These are phyloP conservation scores for Hippasteria phrygiana DNA, from an alignment of 53 echinoderm and acorn worm species.

Conservation along the genomic window DNA sequence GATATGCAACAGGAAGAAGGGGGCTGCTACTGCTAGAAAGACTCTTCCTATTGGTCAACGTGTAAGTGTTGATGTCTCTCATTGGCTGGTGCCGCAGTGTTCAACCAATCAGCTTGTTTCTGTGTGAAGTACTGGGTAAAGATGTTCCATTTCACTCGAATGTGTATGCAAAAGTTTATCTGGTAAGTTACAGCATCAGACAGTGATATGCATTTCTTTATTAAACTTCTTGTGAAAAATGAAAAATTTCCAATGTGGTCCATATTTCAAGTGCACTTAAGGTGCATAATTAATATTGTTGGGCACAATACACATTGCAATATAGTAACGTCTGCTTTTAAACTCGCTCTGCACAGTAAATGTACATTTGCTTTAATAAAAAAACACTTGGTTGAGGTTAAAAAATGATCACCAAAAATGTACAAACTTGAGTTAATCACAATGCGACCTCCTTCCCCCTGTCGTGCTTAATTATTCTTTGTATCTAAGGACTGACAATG, in stretches of 20 bases:
- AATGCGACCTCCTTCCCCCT: too few relatives aligned
- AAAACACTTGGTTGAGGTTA: neutral
- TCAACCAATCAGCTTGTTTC: slow-evolving; percentile 66
- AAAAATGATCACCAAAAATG: too few relatives aligned
- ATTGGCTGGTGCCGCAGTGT: slow-evolving; percentile 64
- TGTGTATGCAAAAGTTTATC: slow-evolving; percentile 51
- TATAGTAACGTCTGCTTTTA: slow-evolving; percentile 22
- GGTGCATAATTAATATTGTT: slow-evolving; percentile 38
- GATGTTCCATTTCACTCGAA: slow-evolving; percentile 59
- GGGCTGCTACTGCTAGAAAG: slow-evolving; percentile 89
- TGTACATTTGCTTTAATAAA: neutral
- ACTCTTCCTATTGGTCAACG: slow-evolving; percentile 50
- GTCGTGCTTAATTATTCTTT: neutral
- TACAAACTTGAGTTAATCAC: too few relatives aligned
- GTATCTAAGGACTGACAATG: neutral
- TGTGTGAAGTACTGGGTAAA: slow-evolving; percentile 59
- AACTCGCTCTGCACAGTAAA: slow-evolving; percentile 40
- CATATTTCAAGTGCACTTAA: slow-evolving; percentile 62
- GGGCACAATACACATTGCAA: slow-evolving; percentile 14
- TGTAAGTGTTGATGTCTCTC: slow-evolving; percentile 52
- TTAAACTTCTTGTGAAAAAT: slow-evolving; percentile 5
- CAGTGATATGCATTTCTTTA: slow-evolving; percentile 24
- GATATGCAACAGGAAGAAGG: slow-evolving; percentile 87
- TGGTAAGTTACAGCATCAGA: slow-evolving; percentile 30
- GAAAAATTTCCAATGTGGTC: slow-evolving; percentile 39